Evolutionary conservation across 2,888 invertebrate species (phyloP), one percentile per base, ranked within the genome.

Genomic region (Leucophora obtusa): DNA sequence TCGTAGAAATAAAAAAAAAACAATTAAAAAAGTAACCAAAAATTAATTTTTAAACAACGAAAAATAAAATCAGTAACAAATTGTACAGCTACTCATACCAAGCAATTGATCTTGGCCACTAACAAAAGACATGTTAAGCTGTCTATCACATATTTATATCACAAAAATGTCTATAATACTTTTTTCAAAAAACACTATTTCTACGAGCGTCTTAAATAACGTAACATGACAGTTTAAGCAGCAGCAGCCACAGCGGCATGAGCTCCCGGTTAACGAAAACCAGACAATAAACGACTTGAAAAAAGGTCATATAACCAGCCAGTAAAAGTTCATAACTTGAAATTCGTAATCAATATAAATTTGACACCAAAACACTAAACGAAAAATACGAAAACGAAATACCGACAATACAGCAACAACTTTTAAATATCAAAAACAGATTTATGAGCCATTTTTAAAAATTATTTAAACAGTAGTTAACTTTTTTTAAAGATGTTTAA

Each of bases 1-100:
- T 54, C 9, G 68, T 35, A 33, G 53, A 24, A 38, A 35, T 35
- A 56, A 4, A 17, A 60, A 69, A 21, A 33, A 38, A 81, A 83
- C 76, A 79, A 83, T 59, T 76, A 80, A 83, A 83, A 83, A 83
- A 82, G 83, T 84, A 83, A 83, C 83, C 83, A 83, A 82, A 79
- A 73, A 69, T 53, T 28, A 51, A 50, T 50, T 70, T 76, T 53
- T 60, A 63, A 62, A 56, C 35, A 62, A 58, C 33, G 33, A 9
- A 18, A 74, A n/a, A 54, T 28, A 33, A 74, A 24, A 24, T 60
- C 43, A 28, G 9, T 58, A 66, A 65, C 66, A 60, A 80, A 51
- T 62, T 71, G 58, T 58, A 68, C 51, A 21, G 56, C 65, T 53
- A 43, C 43, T n/a, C n/a, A n/a, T n/a, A n/a, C n/a, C 38, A 47